Percentiles rank a stretch among this genome's conserved stretches.
Evolutionary conservation across 2,113 vertebrate genomes (phyloP).

Genomic region (Eira barbara): DNA sequence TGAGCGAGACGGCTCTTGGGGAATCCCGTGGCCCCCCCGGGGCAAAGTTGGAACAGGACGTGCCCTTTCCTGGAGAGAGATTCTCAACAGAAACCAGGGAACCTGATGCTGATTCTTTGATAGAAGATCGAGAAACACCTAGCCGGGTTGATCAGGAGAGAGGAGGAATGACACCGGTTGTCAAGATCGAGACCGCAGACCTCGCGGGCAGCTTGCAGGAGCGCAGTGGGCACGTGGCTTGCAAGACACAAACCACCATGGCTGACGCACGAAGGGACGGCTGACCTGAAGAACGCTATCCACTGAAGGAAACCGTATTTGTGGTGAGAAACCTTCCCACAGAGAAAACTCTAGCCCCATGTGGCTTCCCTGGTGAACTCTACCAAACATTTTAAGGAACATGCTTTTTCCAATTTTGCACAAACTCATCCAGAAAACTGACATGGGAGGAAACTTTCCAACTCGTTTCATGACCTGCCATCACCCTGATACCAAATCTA

Average conservation of each 20-base stretch:
- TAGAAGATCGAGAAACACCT: background rate
- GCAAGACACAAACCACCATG: background rate
- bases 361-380: background rate
- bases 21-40: too few relatives aligned
- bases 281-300: fast-evolving
- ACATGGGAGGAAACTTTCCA: too few relatives aligned
- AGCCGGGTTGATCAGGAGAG: background rate
- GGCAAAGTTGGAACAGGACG: background rate
- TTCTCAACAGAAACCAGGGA: background rate
- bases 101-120: background rate
- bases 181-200: too few relatives aligned
- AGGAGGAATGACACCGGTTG: background rate
- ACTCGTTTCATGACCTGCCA: too few relatives aligned
- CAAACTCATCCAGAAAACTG: background rate
- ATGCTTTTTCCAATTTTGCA: background rate
- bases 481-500: background rate
- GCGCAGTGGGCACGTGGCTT: background rate
- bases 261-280: fast-evolving
- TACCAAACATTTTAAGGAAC: background rate
- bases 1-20: background rate
- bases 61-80: background rate
- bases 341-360: background rate
- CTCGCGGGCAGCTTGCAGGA: background rate
- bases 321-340: background rate
- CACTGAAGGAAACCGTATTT: background rate